These are phyloP conservation scores for Macrobrachium rosenbergii DNA, from an alignment of 1,140 invertebrate species.

Conservation along the genomic window DNA sequence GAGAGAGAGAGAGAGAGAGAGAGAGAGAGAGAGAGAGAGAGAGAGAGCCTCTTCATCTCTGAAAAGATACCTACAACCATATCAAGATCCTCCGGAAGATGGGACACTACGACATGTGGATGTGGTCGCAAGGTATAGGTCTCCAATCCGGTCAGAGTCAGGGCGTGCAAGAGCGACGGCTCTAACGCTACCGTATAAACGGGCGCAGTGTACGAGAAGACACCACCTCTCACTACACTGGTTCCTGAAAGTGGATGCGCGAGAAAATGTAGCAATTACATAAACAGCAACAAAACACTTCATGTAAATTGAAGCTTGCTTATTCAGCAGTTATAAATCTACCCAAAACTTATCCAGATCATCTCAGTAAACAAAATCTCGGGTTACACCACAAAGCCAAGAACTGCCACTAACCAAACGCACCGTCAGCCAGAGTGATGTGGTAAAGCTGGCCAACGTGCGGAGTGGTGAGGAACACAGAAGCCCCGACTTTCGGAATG, in stretches of 20 bases:
- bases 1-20: background rate
- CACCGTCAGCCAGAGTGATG: constrained; percentile 69
- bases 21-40: background rate
- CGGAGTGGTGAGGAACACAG: constrained; percentile 71
- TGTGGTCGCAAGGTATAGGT: constrained; percentile 79
- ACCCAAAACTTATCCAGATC: too few relatives aligned
- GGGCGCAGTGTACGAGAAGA: constrained; percentile 81
- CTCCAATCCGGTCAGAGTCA: constrained; percentile 83
- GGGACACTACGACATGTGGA: constrained; percentile 55
- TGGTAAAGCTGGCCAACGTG: constrained; percentile 77
- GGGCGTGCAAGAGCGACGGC: constrained; percentile 79
- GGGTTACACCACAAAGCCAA: background rate
- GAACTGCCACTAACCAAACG: constrained; percentile 41
- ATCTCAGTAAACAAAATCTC: too few relatives aligned
- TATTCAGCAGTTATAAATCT: too few relatives aligned
- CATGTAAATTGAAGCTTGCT: too few relatives aligned
- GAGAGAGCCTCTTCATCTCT: background rate
- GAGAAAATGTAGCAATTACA: background rate
- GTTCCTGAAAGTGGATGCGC: constrained; percentile 21
- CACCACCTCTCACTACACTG: constrained; percentile 66
- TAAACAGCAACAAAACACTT: background rate
- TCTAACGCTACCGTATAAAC: constrained; percentile 79
- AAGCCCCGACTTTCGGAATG: constrained; percentile 40
- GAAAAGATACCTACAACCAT: constrained; percentile 50
- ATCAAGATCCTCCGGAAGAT: constrained; percentile 51